These are phyloP conservation scores for Melanchra persicariae DNA, from an alignment of 2,888 invertebrate species.

Conservation along the genomic window DNA sequence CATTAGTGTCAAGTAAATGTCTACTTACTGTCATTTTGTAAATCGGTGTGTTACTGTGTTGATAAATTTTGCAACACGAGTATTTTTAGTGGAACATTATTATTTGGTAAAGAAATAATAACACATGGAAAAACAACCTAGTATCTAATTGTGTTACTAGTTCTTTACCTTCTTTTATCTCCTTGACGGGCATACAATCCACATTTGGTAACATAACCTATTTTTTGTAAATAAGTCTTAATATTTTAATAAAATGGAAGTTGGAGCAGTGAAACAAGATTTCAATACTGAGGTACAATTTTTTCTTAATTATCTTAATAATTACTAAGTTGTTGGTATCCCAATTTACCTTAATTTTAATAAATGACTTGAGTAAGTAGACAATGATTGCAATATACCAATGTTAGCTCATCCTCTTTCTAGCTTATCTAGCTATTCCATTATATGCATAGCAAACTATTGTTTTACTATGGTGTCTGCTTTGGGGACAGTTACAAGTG, in stretches of 20 bases:
- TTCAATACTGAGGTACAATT: constrained; percentile 85
- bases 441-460: neutral
- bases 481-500: neutral
- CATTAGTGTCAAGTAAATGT: neutral
- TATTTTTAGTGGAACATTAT: neutral
- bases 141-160: neutral
- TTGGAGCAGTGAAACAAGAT: constrained; percentile 88
- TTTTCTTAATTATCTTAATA: neutral
- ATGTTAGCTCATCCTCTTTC: no score
- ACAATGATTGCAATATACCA: no score
- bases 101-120: neutral
- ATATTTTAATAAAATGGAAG: constrained; percentile 79
- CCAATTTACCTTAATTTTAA: neutral
- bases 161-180: neutral
- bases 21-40: neutral
- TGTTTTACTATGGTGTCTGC: neutral
- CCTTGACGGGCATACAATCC: neutral
- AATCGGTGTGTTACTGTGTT: constrained; percentile 23
- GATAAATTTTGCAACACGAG: neutral
- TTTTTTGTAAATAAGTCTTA: constrained; percentile 53
- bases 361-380: neutral
- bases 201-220: constrained; percentile 59
- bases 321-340: neutral
- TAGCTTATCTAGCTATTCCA: neutral
- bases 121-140: neutral